Evolutionary conservation across 2,888 invertebrate genomes (phyloP), one percentile per base, ranked within the genome.

Genomic region (Apeira syringaria): DNA sequence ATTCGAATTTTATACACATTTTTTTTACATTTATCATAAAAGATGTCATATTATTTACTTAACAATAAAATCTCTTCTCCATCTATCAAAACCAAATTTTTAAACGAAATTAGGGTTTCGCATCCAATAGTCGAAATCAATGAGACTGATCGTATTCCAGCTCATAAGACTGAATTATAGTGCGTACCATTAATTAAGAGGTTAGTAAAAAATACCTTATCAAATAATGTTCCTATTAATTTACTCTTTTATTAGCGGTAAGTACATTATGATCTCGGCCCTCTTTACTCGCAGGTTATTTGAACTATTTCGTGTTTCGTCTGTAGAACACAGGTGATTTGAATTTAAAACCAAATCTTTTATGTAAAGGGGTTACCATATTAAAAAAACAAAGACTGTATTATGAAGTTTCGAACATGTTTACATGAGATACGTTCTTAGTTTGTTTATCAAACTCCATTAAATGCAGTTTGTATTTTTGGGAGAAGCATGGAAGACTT

Each of bases 211-310:
- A 11, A 9, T 46, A 31, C 13, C 18, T 10, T n/a, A n/a, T n/a
- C n/a, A n/a, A n/a, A 6, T 28, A 22, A 28, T 9, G 28, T 33
- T 33, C 36, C 29, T 47, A n/a, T n/a, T n/a, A n/a, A n/a, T 36
- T 7, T 43, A 41, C 47, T 53, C 52, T 43, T 22, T 28, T 29
- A 35, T 49, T 51, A 51, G 48, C 44, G 47, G 48, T 53, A 49
- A 38, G 45, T 50, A 28, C 29, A 28, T 26, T 18, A 40, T 53
- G 55, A 51, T 50, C 37, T 53, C 37, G 37, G 42, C 51, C 59
- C 59, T n/a, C 59, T 59, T 59, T 57, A 59, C 59, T 57, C 12
- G 38, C 33, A 41, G 59, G 59, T 59, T 57, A 51, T 38, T 47
- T 44, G 36, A 46, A 53, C 50, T 44, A 31, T 37, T 24, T 32